These are phyloP conservation scores for Ceyx margarethae DNA, from an alignment of 2,113 vertebrate genomes.

Conservation along the genomic window DNA sequence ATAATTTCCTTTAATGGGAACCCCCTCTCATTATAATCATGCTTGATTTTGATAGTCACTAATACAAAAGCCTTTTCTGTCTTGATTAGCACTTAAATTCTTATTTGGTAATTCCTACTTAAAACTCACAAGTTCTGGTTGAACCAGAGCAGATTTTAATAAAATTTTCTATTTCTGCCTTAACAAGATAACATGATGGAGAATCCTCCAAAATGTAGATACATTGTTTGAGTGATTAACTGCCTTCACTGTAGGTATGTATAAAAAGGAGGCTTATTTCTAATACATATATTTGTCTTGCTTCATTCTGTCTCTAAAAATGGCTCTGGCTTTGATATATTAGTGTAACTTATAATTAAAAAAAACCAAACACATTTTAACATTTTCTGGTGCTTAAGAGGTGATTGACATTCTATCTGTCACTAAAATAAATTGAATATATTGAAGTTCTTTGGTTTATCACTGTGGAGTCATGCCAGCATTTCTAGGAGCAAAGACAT, in stretches of 20 bases:
- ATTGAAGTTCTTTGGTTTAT: slow-evolving; percentile 22
- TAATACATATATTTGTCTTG: slow-evolving; percentile 51
- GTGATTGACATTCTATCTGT: slow-evolving; percentile 26
- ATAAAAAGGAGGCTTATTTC: slow-evolving; percentile 53
- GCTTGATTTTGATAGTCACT: neutral
- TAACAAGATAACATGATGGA: slow-evolving; percentile 55
- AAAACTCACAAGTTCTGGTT: slow-evolving; percentile 27
- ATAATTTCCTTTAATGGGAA: slow-evolving; percentile 14
- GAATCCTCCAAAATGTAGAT: slow-evolving; percentile 39
- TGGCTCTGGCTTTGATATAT: slow-evolving; percentile 39
- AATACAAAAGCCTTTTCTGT: slow-evolving; percentile 8
- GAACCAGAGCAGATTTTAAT: slow-evolving; percentile 33
- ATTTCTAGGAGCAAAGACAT: slow-evolving; percentile 55
- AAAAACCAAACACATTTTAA: neutral
- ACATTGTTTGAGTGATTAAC: slow-evolving; percentile 57
- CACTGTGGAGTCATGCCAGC: neutral
- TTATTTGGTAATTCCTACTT: slow-evolving; percentile 8
- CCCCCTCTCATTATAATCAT: neutral
- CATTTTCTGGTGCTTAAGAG: neutral
- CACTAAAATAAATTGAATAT: slow-evolving; percentile 46
- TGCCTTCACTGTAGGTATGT: slow-evolving; percentile 32
- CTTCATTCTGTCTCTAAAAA: slow-evolving; percentile 51
- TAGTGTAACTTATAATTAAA: slow-evolving; percentile 41
- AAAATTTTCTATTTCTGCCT: slow-evolving; percentile 34
- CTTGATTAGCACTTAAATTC: slow-evolving; percentile 1